These are phyloP conservation scores for Scartelaos histophorus DNA, from an alignment of 2,113 vertebrate species.

Conservation along the genomic window DNA sequence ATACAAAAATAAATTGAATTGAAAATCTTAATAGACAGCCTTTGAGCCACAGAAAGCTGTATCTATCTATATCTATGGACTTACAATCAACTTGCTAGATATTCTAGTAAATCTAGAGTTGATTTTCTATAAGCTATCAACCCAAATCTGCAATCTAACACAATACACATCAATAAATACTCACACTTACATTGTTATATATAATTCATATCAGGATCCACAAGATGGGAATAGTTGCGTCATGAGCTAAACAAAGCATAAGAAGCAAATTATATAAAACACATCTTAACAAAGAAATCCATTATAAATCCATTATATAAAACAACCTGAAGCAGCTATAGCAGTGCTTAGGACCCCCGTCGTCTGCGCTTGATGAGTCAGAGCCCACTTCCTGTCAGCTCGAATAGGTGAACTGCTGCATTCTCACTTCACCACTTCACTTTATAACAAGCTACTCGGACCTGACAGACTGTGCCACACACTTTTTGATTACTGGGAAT, in stretches of 20 bases:
- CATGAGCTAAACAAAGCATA: no score
- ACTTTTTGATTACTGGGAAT: constrained; percentile 2
- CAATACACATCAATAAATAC: no score
- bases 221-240: not conserved
- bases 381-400: not conserved
- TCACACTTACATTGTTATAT: no score
- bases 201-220: no score
- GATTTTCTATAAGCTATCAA: no score
- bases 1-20: no score
- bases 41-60: no score
- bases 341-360: not conserved
- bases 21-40: no score
- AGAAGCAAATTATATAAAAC: not conserved
- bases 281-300: not conserved
- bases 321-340: not conserved
- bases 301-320: not conserved
- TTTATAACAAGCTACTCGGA: not conserved
- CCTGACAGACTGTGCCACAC: not conserved
- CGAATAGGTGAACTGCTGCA: not conserved
- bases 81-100: no score
- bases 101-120: no score
- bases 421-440: constrained; percentile 2
- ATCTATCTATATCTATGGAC: no score
- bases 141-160: no score
- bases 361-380: not conserved